Evolutionary conservation across 2,888 invertebrate species (phyloP).

Genomic region (Cryptocheilus praepositus): DNA sequence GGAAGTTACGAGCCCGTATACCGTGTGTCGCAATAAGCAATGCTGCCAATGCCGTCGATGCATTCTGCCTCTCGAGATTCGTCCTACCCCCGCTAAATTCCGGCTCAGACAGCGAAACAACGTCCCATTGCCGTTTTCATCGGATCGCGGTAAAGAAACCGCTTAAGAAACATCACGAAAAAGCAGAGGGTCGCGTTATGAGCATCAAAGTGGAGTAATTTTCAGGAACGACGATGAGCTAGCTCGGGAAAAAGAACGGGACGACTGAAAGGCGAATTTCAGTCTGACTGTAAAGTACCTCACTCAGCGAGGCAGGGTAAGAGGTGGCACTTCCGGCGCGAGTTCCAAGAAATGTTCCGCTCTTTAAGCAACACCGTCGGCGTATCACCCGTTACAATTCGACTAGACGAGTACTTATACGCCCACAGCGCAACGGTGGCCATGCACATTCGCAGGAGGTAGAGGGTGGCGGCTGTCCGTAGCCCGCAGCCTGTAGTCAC

Average conservation of each 20-base stretch:
- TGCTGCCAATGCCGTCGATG: too few species aligned
- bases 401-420: constrained; percentile 57
- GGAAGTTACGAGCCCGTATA: constrained; percentile 54
- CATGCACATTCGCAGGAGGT: constrained; percentile 61
- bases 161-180: too few species aligned
- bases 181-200: too few species aligned
- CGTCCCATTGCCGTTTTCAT: background rate
- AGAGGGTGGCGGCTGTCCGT: constrained; percentile 64
- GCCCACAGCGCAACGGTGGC: constrained; percentile 48
- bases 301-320: constrained; percentile 18
- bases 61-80: too few species aligned
- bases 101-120: background rate
- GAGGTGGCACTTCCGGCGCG: constrained; percentile 38
- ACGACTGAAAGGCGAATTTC: constrained; percentile 1
- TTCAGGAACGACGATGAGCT: background rate
- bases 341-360: constrained; percentile 51
- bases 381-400: constrained; percentile 59
- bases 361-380: constrained; percentile 49
- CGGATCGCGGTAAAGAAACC: background rate
- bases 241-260: background rate
- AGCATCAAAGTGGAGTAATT: background rate
- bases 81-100: background rate
- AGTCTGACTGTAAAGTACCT: constrained; percentile 8
- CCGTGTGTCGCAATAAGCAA: constrained; percentile 42
- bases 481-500: constrained; percentile 75